phyloP scores from a whole-genome alignment of 2,888 invertebrate species.

The Mallateleia sp. region DNA sequence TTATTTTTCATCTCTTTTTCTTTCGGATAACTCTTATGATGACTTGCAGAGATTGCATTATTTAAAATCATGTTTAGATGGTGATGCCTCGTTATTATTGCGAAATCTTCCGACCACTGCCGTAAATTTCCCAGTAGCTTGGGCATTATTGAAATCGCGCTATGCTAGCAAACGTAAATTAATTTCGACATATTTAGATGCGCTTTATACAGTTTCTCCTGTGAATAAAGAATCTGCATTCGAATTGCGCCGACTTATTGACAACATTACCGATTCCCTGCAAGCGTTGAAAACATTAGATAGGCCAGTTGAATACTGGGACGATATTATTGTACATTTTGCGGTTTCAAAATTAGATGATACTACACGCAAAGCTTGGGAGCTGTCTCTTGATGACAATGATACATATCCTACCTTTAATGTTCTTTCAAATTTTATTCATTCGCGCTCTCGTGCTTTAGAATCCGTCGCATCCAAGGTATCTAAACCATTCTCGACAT shows the following conservation, averaged over 20 bases:
- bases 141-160: background rate
- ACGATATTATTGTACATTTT: background rate
- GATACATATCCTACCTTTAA: too few species aligned
- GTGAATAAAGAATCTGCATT: too few species aligned
- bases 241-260: too few species aligned
- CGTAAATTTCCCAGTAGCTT: slow-evolving; percentile 10
- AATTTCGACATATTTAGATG: too few species aligned
- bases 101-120: background rate
- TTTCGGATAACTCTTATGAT: background rate
- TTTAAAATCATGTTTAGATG: slow-evolving; percentile 21
- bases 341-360: background rate
- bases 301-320: background rate
- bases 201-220: too few species aligned
- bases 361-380: background rate
- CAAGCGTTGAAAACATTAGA: too few species aligned
- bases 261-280: too few species aligned
- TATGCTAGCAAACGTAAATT: too few species aligned
- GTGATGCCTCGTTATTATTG: background rate
- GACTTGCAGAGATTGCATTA: slow-evolving; percentile 1
- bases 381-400: background rate
- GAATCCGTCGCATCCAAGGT: too few species aligned
- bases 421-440: too few species aligned
- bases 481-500: too few species aligned
- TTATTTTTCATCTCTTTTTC: background rate
- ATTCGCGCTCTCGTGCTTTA: too few species aligned